These are phyloP conservation scores for Drosophila orosa DNA, from an alignment of 1,140 invertebrate genomes.

Conservation along the genomic window DNA sequence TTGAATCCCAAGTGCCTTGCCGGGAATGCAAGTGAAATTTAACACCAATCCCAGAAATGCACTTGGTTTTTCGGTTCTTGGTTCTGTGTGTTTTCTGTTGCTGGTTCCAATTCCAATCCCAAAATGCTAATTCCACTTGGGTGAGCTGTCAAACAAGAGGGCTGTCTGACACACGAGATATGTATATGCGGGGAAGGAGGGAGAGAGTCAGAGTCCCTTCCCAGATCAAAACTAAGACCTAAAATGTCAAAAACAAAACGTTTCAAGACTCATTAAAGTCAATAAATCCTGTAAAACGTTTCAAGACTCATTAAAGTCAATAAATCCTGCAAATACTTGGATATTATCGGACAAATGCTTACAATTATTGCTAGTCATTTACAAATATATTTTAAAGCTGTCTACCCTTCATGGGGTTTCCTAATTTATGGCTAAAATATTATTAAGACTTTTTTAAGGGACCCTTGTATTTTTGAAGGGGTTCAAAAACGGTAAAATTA, in stretches of 20 bases:
- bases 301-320: not conserved
- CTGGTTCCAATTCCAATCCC: slow-evolving; percentile 32
- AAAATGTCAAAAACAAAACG: slow-evolving; percentile 13
- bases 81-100: not conserved
- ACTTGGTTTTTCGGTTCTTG: slow-evolving; percentile 11
- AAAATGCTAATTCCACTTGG: slow-evolving; percentile 66
- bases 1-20: slow-evolving; percentile 45
- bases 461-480: too few relatives aligned
- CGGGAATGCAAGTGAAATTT: slow-evolving; percentile 45
- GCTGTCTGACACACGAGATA: slow-evolving; percentile 36
- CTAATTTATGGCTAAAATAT: too few relatives aligned
- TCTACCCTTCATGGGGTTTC: too few relatives aligned
- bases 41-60: slow-evolving; percentile 39
- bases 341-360: not conserved
- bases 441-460: not conserved
- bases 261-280: not conserved
- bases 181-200: not conserved
- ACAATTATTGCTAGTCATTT: not conserved
- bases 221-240: slow-evolving; percentile 12
- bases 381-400: not conserved
- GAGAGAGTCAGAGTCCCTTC: not conserved
- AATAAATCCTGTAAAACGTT: slow-evolving; percentile 6
- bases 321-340: not conserved
- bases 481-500: too few relatives aligned
- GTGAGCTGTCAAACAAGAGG: slow-evolving; percentile 58